Conservation (phyloP, 2,797 vertebrate species). For the Orestias chungarensis region DNA sequence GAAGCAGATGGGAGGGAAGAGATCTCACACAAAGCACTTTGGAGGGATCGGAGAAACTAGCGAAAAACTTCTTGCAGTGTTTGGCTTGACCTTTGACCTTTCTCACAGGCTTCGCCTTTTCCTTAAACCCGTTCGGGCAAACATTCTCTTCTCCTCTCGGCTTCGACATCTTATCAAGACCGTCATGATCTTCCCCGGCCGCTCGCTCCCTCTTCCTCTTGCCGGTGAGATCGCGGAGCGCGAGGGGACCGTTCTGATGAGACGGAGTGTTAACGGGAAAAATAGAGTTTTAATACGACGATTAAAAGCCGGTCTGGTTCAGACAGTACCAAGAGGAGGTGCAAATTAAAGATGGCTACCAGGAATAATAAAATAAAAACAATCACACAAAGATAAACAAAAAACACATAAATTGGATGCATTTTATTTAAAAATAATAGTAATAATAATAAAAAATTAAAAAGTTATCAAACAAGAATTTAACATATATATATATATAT, state of each 20-base stretch:
- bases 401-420: too few relatives aligned
- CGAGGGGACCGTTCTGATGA: constrained; percentile 51
- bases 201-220: constrained; percentile 72
- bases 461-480: too few relatives aligned
- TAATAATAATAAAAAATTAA: too few relatives aligned
- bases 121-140: constrained; percentile 61
- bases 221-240: constrained; percentile 47
- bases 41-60: constrained; percentile 20
- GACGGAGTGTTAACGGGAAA: neutral
- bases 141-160: constrained; percentile 71
- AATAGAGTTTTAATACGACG: neutral
- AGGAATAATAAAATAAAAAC: neutral
- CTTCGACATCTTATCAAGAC: constrained; percentile 12
- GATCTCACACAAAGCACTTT: too few relatives aligned
- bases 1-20: neutral
- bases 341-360: neutral
- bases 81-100: constrained; percentile 62
- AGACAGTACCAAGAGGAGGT: neutral
- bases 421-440: too few relatives aligned
- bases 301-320: neutral
- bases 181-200: constrained; percentile 19
- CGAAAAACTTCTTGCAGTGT: constrained; percentile 65
- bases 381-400: too few relatives aligned
- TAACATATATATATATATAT: too few relatives aligned
- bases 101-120: constrained; percentile 66